Percentiles rank a stretch among this genome's conserved stretches.
Conservation (phyloP, 2,113 vertebrate species). For the Variabilichromis moorii region DNA sequence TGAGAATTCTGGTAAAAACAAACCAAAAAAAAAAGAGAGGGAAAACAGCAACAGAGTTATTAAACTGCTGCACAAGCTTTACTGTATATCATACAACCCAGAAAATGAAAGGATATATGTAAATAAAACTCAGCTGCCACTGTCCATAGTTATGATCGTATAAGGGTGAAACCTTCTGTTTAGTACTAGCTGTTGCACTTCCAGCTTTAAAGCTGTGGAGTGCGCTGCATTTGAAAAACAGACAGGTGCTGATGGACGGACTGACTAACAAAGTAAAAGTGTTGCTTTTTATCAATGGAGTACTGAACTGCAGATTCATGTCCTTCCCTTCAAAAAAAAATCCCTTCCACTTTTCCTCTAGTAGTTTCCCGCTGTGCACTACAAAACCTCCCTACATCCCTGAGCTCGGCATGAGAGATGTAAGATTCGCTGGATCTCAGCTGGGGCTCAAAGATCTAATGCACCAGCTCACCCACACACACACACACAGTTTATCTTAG, state of each 20-base stretch:
- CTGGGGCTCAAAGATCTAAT: conserved; percentile 18
- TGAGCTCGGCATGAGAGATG: conserved; percentile 16
- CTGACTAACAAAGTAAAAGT: neutral
- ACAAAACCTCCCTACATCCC: conserved; percentile 22
- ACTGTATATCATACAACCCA: neutral
- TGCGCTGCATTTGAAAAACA: neutral
- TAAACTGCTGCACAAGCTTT: neutral
- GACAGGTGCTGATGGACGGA: neutral
- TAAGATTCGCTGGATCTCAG: conserved; percentile 19
- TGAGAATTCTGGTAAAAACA: conserved; percentile 76
- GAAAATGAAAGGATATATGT: neutral
- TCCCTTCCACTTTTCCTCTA: neutral
- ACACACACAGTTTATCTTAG: neutral
- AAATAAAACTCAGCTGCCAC: neutral
- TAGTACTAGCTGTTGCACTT: neutral
- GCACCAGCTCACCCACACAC: neutral
- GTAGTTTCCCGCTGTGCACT: conserved; percentile 1
- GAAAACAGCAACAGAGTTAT: neutral
- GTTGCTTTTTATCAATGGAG: neutral
- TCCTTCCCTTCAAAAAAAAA: neutral
- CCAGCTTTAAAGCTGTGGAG: neutral
- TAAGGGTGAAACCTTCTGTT: neutral
- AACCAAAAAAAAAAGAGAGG: neutral
- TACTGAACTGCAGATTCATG: neutral
- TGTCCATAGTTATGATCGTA: neutral